These are phyloP conservation scores for Conger conger DNA, from an alignment of 2,113 vertebrate species.

Conservation along the genomic window DNA sequence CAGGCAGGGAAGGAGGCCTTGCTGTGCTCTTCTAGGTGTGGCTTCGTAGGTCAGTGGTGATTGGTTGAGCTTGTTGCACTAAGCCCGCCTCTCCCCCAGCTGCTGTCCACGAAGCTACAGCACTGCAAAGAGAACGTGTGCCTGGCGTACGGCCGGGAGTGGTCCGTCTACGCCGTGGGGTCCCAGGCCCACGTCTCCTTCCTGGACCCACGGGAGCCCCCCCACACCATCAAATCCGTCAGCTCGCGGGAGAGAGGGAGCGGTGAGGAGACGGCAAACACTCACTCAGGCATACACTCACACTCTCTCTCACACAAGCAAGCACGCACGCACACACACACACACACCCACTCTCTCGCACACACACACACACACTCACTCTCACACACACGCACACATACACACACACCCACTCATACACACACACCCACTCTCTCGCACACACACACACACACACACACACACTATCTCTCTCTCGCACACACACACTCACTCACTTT, in stretches of 20 bases:
- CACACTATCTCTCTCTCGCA: background rate
- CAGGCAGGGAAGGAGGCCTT: too few species aligned
- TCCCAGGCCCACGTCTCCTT: constrained; percentile 98
- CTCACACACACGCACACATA: background rate
- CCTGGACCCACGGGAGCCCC: constrained; percentile 90
- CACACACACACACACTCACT: too few species aligned
- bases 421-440: too few species aligned
- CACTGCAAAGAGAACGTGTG: constrained; percentile 98
- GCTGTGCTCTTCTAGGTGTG: too few species aligned
- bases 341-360: background rate
- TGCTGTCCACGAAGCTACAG: constrained; percentile 92
- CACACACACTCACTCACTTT: background rate
- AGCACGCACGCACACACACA: background rate
- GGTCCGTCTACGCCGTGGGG: constrained; percentile 96
- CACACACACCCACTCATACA: too few species aligned
- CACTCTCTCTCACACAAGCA: background rate
- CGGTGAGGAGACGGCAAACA: constrained; percentile 80
- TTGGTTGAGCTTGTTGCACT: background rate
- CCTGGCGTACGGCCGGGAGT: constrained; percentile 92
- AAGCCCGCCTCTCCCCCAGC: constrained; percentile 62
- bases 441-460: too few species aligned
- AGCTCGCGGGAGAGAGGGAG: constrained; percentile 91
- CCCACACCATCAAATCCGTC: constrained; percentile 86
- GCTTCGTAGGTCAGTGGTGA: too few species aligned
- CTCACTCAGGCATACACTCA: too few species aligned